These are phyloP conservation scores for Amazona vittata DNA, from an alignment of 2,113 vertebrate genomes.

Conservation along the genomic window DNA sequence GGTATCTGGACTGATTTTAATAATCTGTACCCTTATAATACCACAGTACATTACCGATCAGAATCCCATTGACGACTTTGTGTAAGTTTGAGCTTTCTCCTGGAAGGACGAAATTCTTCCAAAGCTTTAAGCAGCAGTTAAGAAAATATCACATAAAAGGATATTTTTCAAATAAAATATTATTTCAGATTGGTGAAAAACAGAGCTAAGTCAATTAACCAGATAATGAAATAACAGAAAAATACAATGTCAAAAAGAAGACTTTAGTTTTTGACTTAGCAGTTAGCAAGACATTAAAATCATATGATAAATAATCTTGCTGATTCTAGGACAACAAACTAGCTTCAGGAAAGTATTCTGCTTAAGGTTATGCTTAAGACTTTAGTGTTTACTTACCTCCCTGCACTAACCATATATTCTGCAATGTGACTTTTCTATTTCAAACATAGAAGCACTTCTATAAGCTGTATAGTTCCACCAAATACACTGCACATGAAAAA, in stretches of 20 bases:
- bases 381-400: not conserved
- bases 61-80: not conserved
- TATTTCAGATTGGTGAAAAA: not conserved
- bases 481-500: not conserved
- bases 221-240: not conserved
- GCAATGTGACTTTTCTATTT: not conserved
- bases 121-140: constrained; percentile 57
- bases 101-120: constrained; percentile 1
- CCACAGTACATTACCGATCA: constrained; percentile 56
- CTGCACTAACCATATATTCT: not conserved
- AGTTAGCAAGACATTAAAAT: not conserved
- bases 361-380: not conserved
- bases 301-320: not conserved
- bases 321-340: not conserved
- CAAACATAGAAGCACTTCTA: not conserved
- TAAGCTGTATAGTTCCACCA: not conserved
- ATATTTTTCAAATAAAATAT: not conserved
- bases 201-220: not conserved
- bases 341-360: not conserved
- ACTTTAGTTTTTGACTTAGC: not conserved
- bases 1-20: not conserved
- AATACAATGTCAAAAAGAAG: not conserved
- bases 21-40: not conserved
- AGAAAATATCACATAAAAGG: not conserved
- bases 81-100: constrained; percentile 61